Conservation (phyloP, 2,113 vertebrate genomes). For the Callospermophilus lateralis region DNA sequence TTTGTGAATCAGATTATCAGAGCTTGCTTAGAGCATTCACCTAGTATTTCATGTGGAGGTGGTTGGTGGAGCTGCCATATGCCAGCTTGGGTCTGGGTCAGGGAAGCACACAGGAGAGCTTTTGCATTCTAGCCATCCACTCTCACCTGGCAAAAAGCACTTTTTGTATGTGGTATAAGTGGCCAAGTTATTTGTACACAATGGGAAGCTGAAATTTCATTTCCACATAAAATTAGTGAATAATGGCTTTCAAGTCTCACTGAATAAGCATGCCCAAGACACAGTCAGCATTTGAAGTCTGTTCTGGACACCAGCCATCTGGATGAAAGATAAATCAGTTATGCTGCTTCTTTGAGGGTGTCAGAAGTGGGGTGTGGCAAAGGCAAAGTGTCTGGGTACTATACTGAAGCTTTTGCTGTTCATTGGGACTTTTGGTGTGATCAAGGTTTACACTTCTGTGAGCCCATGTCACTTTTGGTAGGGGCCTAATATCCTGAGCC, state of each 20-base stretch:
- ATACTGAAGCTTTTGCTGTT: slow-evolving; percentile 28
- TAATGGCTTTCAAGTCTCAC: slow-evolving; percentile 77
- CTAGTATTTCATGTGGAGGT: slow-evolving; percentile 48
- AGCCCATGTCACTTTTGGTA: not conserved
- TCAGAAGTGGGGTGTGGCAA: slow-evolving; percentile 8
- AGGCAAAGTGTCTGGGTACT: not conserved
- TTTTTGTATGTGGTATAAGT: slow-evolving; percentile 71
- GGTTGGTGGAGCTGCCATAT: slow-evolving; percentile 49
- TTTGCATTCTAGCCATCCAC: slow-evolving; percentile 50
- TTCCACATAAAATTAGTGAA: slow-evolving; percentile 81
- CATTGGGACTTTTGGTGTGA: not conserved
- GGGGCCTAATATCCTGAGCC: not conserved
- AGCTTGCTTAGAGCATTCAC: slow-evolving; percentile 60
- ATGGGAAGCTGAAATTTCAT: slow-evolving; percentile 80
- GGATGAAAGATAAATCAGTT: slow-evolving; percentile 74
- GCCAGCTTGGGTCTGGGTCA: slow-evolving; percentile 65
- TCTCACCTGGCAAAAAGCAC: slow-evolving; percentile 47
- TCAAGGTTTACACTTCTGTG: not conserved
- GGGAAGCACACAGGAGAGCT: slow-evolving; percentile 24
- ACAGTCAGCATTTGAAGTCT: slow-evolving; percentile 76
- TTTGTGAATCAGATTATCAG: slow-evolving; percentile 70
- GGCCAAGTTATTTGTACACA: slow-evolving; percentile 79
- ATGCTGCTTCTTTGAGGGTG: slow-evolving; percentile 16
- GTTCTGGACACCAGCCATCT: slow-evolving; percentile 74
- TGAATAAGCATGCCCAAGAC: slow-evolving; percentile 79